Base-by-base conservation (phyloP, 2,113 vertebrate species). In the Galbula dea region DNA sequence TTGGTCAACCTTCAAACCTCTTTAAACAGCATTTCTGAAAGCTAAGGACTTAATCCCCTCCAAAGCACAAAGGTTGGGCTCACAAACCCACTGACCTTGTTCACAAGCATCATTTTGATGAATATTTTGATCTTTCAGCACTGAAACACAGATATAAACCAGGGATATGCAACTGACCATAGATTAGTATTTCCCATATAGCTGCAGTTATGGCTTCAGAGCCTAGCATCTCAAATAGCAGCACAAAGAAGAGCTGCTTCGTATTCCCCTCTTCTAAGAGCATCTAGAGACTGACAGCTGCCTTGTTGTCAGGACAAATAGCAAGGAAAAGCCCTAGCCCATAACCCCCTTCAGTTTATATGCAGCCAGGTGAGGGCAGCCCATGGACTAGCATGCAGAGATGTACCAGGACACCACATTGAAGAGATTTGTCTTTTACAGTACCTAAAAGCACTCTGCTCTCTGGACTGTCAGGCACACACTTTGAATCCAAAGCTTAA, bases 391-490 rank as follows among this genome's bases (percentile, higher is more conserved):
- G 66, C 15, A 16, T 1, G 1, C 36, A 66, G 57, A 69, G 36
- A 45, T 0, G 0, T 27, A 36, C 15, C 71, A 58, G 55, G 20
- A 12, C 20, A 66, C 13, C 18, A 13, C 0, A 0, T 51, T 67
- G 41, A 57, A 14, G 36, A 80, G 36, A 75, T 68, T 68, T 68
- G 30, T 34, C 72, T 68, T 92, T 61, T 55, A 16, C 51, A 21
- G 7, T 34, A 51, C 52, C 66, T 54, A 66, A 45, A 21, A 87
- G 36, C 59, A 1, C 27, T 54, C 63, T 1, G 2, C 12, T 65
- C 26, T 43, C 73, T 3, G 2, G 55, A 32, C 41, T 7, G 1
- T 29, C 61, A 59, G 51, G 29, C 21, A 15, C 19, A 49, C 0
- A 0, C 9, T 54, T 52, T 1, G 3, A 15, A 71, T 63, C 73